Percentiles rank a stretch among this genome's conserved stretches.
Conservation (phyloP, 2,888 invertebrate species). For the Diachrysia chrysitis region DNA sequence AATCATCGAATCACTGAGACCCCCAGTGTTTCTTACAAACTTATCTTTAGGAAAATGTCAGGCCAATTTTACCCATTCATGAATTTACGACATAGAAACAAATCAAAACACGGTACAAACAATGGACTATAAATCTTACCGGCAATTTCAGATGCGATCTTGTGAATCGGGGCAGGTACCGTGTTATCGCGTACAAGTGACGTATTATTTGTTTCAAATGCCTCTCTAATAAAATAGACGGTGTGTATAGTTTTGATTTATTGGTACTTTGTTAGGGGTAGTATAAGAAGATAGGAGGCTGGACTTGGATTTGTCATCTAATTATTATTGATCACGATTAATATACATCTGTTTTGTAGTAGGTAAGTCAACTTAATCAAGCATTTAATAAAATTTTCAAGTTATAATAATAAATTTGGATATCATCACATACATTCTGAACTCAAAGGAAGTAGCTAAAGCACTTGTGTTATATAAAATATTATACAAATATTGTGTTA, state of each 20-base stretch:
- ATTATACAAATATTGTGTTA: no score
- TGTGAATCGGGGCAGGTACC: conserved; percentile 73
- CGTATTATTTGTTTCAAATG: conserved; percentile 64
- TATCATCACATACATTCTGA: no score
- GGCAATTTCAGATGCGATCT: conserved; percentile 84
- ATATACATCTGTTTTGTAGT: no score
- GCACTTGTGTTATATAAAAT: no score
- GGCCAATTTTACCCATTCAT: conserved; percentile 74
- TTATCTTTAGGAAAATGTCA: conserved; percentile 63
- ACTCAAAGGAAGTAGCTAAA: no score
- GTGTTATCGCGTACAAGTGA: conserved; percentile 63
- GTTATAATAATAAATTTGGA: no score
- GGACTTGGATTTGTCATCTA: conserved; percentile 19
- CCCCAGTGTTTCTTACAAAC: conserved; percentile 49
- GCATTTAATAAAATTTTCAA: no score
- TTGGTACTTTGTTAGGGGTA: conserved; percentile 26
- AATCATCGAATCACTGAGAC: conserved; percentile 39
- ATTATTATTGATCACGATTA: conserved; percentile 7
- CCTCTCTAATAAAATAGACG: conserved; percentile 57
- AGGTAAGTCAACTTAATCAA: neutral
- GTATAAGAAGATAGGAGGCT: neutral
- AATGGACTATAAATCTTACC: conserved; percentile 79
- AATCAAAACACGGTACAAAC: conserved; percentile 81
- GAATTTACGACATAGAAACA: conserved; percentile 78
- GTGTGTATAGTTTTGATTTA: conserved; percentile 56